These are phyloP conservation scores for Camponotus floridanus DNA, from an alignment of 1,140 invertebrate genomes.

Conservation along the genomic window DNA sequence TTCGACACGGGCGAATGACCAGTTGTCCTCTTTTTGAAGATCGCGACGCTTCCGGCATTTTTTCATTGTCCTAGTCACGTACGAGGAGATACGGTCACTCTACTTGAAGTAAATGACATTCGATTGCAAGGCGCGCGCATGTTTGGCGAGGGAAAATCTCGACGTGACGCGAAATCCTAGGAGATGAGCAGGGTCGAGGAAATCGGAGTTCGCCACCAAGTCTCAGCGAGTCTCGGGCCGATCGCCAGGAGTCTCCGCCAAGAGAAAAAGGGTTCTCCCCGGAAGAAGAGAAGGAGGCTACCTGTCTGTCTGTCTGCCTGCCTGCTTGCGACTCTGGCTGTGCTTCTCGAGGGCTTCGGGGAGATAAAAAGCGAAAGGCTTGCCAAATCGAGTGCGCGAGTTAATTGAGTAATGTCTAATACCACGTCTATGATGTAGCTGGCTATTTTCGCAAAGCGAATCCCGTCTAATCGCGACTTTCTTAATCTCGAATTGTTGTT, in stretches of 20 bases:
- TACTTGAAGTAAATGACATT: slow-evolving; percentile 1
- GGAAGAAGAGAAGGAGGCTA: slow-evolving; percentile 30
- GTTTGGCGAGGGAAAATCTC: slow-evolving; percentile 34
- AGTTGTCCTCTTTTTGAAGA: background rate
- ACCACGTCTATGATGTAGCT: slow-evolving; percentile 48
- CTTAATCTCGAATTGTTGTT: slow-evolving; percentile 1
- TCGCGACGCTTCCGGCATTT: too few relatives aligned
- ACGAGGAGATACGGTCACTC: slow-evolving; percentile 1
- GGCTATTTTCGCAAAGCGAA: slow-evolving; percentile 48
- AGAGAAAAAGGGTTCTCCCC: slow-evolving; percentile 68
- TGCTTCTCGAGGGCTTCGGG: slow-evolving; percentile 52
- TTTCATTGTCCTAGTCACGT: slow-evolving; percentile 35
- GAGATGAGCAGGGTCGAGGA: background rate
- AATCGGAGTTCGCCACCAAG: slow-evolving; percentile 56
- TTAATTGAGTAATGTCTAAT: slow-evolving; percentile 70
- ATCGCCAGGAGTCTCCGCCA: slow-evolving; percentile 67
- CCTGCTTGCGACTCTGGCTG: slow-evolving; percentile 32
- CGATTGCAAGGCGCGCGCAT: background rate
- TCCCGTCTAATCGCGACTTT: slow-evolving; percentile 14
- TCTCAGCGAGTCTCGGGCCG: slow-evolving; percentile 66
- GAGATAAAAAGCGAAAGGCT: background rate
- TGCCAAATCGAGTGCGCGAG: slow-evolving; percentile 67
- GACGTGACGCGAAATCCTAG: background rate
- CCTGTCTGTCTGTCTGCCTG: too few relatives aligned
- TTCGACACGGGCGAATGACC: background rate